Conservation (phyloP, 1,140 invertebrate genomes). For the Cylas formicarius region DNA sequence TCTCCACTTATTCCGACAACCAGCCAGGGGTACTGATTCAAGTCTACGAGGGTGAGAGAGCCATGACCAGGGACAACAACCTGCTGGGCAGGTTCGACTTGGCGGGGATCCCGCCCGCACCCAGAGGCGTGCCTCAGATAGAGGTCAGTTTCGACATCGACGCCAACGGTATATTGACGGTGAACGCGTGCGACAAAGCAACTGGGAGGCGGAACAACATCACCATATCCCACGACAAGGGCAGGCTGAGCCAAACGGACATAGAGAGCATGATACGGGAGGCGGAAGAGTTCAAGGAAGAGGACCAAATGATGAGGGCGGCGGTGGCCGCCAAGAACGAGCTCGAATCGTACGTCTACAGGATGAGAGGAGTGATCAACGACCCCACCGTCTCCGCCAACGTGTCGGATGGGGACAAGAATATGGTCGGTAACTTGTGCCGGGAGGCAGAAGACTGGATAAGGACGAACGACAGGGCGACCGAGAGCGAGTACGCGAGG, state of each 20-base stretch:
- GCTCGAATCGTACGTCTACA: slow-evolving; percentile 66
- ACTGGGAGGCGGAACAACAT: slow-evolving; percentile 45
- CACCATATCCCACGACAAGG: slow-evolving; percentile 44
- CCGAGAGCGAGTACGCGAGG: slow-evolving; percentile 52
- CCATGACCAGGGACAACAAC: slow-evolving; percentile 64
- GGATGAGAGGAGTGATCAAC: slow-evolving; percentile 51
- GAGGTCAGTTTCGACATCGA: slow-evolving; percentile 45
- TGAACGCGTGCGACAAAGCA: slow-evolving; percentile 51
- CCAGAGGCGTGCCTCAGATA: slow-evolving; percentile 38
- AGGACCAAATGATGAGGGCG: slow-evolving; percentile 47
- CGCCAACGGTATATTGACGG: slow-evolving; percentile 52
- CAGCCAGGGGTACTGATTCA: slow-evolving; percentile 50
- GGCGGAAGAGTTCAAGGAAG: slow-evolving; percentile 49
- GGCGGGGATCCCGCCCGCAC: slow-evolving; percentile 58
- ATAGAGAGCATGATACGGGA: slow-evolving; percentile 53
- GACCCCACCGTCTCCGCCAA: slow-evolving; percentile 39
- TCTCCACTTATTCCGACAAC: slow-evolving; percentile 39
- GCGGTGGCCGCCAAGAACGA: slow-evolving; percentile 59
- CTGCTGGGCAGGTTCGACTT: slow-evolving; percentile 63
- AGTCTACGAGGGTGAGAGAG: slow-evolving; percentile 59
- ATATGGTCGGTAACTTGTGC: slow-evolving; percentile 45
- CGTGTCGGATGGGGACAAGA: slow-evolving; percentile 42
- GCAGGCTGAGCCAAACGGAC: slow-evolving; percentile 42
- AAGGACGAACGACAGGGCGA: slow-evolving; percentile 52
- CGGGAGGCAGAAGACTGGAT: slow-evolving; percentile 54